phyloP scores from a whole-genome alignment of 1,140 invertebrate genomes.

The Brachionus sp. region DNA sequence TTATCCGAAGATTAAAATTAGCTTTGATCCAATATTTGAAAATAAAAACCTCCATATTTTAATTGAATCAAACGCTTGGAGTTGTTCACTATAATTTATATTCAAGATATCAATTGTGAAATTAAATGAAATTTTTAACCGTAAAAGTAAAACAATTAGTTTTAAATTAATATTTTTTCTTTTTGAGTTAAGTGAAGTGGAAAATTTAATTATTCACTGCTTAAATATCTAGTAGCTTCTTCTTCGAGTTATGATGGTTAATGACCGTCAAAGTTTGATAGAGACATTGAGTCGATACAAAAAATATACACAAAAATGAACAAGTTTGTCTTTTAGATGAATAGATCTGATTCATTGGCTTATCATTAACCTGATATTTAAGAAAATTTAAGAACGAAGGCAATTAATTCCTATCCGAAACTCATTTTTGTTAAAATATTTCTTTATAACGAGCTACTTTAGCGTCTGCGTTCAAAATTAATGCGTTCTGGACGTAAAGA shows the following conservation, averaged over 20 bases:
- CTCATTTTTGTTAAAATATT: neutral
- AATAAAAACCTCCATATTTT: neutral
- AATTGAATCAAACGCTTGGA: conserved; percentile 21
- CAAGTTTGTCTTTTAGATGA: neutral
- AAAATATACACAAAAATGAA: neutral
- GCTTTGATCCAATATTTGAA: neutral
- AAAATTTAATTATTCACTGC: conserved; percentile 26
- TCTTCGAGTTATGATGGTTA: conserved; percentile 10
- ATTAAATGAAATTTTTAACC: conserved; percentile 10
- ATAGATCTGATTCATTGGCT: neutral
- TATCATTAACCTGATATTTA: conserved; percentile 12
- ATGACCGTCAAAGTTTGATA: neutral
- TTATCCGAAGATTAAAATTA: neutral
- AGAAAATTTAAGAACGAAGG: neutral
- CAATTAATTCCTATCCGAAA: conserved; percentile 1
- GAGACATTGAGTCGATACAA: neutral
- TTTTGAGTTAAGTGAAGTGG: neutral
- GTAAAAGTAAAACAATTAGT: conserved; percentile 33
- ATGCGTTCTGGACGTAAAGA: neutral
- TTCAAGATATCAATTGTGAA: conserved; percentile 3
- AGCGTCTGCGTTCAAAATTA: conserved; percentile 16
- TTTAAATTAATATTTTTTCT: neutral
- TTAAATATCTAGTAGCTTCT: neutral
- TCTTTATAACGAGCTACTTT: conserved; percentile 19
- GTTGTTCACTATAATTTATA: neutral